phyloP scores from a whole-genome alignment of 1,140 invertebrate genomes.

The Batillaria attramentaria region DNA sequence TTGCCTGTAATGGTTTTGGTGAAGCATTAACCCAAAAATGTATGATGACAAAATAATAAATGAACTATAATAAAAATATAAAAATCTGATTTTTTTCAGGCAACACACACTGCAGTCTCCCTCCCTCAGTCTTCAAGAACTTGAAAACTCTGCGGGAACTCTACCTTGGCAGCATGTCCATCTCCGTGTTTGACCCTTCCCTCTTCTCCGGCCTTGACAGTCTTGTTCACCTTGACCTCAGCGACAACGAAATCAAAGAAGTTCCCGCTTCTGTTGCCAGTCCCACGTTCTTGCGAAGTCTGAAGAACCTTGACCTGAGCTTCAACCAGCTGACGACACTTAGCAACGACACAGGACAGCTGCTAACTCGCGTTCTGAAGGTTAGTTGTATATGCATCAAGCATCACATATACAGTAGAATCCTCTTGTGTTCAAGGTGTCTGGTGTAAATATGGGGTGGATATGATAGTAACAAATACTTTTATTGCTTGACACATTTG shows the following conservation, averaged over 20 bases:
- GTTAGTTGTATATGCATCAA: not conserved
- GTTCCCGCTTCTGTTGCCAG: not conserved
- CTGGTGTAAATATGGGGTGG: not conserved
- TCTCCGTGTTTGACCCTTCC: not conserved
- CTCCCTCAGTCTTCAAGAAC: not conserved
- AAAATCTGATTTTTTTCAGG: slow-evolving; percentile 2
- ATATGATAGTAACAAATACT: not conserved
- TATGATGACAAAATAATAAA: no score
- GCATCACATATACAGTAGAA: not conserved
- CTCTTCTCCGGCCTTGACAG: slow-evolving; percentile 4
- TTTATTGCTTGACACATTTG: not conserved
- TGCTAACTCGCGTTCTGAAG: not conserved
- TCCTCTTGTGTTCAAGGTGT: not conserved
- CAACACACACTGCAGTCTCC: not conserved
- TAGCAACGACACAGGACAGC: not conserved
- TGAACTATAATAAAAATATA: not conserved
- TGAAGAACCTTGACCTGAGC: not conserved
- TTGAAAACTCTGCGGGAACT: not conserved
- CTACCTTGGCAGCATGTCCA: not conserved
- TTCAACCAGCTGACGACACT: not conserved
- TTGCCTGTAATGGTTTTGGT: no score
- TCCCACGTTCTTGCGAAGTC: not conserved
- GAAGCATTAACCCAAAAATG: no score
- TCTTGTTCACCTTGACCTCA: not conserved
- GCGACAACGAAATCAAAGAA: not conserved